These are phyloP conservation scores for Neotoma lepida DNA, from an alignment of 2,113 vertebrate genomes.

Conservation along the genomic window DNA sequence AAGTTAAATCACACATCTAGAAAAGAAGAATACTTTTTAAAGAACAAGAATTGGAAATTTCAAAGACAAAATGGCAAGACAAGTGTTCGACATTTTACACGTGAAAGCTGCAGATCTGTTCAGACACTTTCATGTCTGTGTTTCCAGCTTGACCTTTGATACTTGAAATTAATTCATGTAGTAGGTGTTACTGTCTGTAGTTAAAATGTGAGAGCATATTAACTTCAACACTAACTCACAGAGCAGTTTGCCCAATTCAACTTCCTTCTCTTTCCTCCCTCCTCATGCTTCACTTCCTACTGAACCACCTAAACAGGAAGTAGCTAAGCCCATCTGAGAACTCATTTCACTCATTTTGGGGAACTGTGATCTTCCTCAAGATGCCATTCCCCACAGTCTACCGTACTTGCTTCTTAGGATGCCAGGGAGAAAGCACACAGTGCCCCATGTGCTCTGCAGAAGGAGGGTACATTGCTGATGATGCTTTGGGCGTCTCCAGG, in stretches of 20 bases:
- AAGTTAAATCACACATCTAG: neutral
- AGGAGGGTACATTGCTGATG: constrained; percentile 77
- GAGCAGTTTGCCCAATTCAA: neutral
- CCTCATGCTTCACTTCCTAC: neutral
- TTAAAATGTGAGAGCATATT: constrained; percentile 6
- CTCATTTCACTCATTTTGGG: neutral
- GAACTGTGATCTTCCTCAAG: neutral
- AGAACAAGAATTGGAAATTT: constrained; percentile 36
- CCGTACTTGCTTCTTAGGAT: neutral
- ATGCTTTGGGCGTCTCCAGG: constrained; percentile 65
- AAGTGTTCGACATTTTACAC: neutral
- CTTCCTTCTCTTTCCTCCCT: neutral
- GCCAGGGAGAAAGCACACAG: neutral
- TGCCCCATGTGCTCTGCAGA: neutral
- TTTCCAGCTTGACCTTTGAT: neutral
- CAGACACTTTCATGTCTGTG: neutral
- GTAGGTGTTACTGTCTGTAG: neutral
- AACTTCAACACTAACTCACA: neutral
- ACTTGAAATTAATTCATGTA: neutral
- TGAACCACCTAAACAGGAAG: neutral
- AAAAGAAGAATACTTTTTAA: neutral
- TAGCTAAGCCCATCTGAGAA: neutral
- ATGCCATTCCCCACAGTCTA: neutral
- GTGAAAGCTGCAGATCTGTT: neutral
- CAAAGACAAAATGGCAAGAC: neutral